A percentile compares a stretch with the other conserved stretches of the same genome.
These are phyloP conservation scores for Nycticorax nycticorax DNA, from an alignment of 2,113 vertebrate genomes.

Conservation along the genomic window DNA sequence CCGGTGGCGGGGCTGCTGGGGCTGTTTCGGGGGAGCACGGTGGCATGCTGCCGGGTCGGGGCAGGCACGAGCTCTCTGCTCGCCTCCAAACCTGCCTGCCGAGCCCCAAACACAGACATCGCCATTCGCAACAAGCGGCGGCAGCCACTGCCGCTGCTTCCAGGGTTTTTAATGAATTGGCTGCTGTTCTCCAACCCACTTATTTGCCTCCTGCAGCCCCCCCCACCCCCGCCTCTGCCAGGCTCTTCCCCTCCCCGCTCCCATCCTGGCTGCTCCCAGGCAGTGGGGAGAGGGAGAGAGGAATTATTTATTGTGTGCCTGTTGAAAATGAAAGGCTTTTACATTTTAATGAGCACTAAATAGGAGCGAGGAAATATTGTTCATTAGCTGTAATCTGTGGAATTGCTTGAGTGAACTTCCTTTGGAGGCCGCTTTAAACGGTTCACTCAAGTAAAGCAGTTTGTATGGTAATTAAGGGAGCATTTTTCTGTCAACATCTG, in stretches of 20 bases:
- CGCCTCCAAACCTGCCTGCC: not conserved
- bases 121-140: not conserved
- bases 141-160: not conserved
- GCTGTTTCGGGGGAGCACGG: fast-evolving
- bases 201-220: conserved; percentile 31
- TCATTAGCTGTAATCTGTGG: conserved; percentile 90
- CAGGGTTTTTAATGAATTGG: conserved; percentile 43
- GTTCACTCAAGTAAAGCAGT: conserved; percentile 96
- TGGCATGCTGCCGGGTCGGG: fast-evolving
- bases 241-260: conserved; percentile 49
- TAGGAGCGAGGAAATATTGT: conserved; percentile 88
- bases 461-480: conserved; percentile 99
- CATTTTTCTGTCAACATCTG: conserved; percentile 95
- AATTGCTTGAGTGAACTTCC: conserved; percentile 91
- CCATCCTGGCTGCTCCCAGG: conserved; percentile 59
- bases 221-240: not conserved
- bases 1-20: fast-evolving
- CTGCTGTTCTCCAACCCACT: not conserved
- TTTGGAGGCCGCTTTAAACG: conserved; percentile 91
- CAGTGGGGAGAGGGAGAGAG: conserved; percentile 56
- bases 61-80: not conserved
- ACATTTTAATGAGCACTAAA: conserved; percentile 91
- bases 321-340: conserved; percentile 86
- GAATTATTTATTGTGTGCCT: conserved; percentile 86
- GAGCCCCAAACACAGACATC: not conserved